Conservation (phyloP, 2,113 vertebrate genomes). For the Notechis scutatus region DNA sequence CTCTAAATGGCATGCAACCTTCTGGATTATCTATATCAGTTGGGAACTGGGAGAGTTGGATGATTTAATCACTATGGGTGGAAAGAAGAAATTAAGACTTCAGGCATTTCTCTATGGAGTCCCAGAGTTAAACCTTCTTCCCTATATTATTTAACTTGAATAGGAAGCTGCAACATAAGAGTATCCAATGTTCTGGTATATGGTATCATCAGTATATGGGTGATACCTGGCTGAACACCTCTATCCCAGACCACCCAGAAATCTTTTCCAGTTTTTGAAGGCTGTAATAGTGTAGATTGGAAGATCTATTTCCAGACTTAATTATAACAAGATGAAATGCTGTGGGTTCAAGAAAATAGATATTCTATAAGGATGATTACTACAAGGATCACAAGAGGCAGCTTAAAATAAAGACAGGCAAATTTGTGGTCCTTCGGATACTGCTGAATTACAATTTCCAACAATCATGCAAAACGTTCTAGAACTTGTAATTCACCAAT, state of each 20-base stretch:
- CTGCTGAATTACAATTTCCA: not conserved
- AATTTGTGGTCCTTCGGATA: not conserved
- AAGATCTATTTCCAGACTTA: not conserved
- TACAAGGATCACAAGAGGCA: not conserved
- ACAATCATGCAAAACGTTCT: not conserved
- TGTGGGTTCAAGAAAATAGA: not conserved
- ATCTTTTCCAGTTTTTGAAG: not conserved
- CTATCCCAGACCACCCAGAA: not conserved
- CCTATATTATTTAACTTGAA: not conserved
- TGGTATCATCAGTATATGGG: not conserved
- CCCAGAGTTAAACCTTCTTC: not conserved
- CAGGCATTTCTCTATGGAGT: not conserved
- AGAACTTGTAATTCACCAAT: not conserved
- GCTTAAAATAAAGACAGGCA: not conserved
- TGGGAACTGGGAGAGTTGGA: not conserved
- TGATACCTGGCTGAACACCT: not conserved
- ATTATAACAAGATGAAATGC: not conserved
- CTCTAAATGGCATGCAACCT: not conserved
- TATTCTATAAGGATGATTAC: not conserved
- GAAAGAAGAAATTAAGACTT: not conserved
- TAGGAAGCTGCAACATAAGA: not conserved
- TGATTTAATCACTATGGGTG: not conserved
- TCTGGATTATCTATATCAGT: not conserved
- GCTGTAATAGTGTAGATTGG: not conserved
- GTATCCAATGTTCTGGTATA: not conserved